Evolutionary conservation across 2,888 invertebrate genomes (phyloP), one percentile per base, ranked within the genome.

Genomic region (Incurvaria masculella): DNA sequence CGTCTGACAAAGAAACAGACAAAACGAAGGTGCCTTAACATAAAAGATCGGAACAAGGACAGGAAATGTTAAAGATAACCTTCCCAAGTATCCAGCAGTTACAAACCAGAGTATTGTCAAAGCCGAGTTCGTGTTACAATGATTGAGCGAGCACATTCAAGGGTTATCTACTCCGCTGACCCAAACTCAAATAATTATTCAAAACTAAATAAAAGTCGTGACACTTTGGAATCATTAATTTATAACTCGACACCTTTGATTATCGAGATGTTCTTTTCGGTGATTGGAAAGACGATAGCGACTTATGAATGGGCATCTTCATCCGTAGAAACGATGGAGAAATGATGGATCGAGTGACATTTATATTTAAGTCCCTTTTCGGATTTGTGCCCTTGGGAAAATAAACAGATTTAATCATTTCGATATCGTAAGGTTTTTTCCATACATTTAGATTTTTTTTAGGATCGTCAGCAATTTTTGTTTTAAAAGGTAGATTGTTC

Each of bases 21-120:
- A 33, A 33, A 33, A 33, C 33, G 14, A 4, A 10, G 23, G 23
- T 4, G 14, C 8, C 33, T 4, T 14, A 33, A 33, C 33, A 33
- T 33, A 33, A 33, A 8, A 8, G 33, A 33, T 33, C 33, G 33
- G 6, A 33, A 33, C 33, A 50, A 46, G 45, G 46, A 52, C 53
- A 51, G 49, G 51, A 49, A 51, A 51, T 47, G 49, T 48, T 23
- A 4, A 27, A 54, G 55, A 53, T 55, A 56, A 55, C 52, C 40
- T 50, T 53, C 53, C 51, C 42, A 52, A 51, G 54, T 57, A 56
- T 57, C 59, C 54, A 53, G 57, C 59, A 59, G 57, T 58, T 57
- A 57, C 40, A 46, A 49, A 53, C 53, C 47, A 45, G 44, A 46
- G 50, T 50, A 33, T 33, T 33, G 33, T 33, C 3, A 10, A n/a